These are phyloP conservation scores for Larimichthys crocea DNA, from an alignment of 2,113 vertebrate genomes.

Conservation along the genomic window DNA sequence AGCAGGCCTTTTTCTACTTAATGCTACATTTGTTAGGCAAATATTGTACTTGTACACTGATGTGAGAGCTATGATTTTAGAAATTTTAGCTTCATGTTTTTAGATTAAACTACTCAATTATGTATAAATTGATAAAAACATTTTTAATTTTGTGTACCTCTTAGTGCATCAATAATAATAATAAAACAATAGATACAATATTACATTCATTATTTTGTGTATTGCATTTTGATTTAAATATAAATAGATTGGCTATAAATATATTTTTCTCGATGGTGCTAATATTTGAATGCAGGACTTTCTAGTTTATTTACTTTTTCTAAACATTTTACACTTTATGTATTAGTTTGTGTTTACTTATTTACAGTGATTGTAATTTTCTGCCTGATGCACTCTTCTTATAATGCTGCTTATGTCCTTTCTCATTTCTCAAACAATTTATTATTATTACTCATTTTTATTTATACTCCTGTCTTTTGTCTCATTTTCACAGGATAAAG, in stretches of 20 bases:
- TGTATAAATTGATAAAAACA: too few relatives aligned
- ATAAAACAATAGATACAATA: neutral
- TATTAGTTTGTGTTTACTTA: neutral
- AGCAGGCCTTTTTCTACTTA: neutral
- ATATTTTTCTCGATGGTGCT: neutral
- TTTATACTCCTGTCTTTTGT: neutral
- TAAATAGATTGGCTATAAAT: too few relatives aligned
- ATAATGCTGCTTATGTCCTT: neutral
- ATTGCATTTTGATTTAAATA: neutral
- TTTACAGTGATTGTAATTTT: neutral
- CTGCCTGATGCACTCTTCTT: neutral
- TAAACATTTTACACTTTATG: too few relatives aligned
- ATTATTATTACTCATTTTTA: neutral
- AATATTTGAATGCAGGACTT: neutral
- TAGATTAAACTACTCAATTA: neutral
- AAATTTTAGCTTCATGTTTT: too few relatives aligned
- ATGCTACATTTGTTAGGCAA: neutral
- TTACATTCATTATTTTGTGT: neutral
- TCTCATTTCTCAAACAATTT: neutral
- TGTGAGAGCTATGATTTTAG: neutral
- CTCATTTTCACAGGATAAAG: constrained; percentile 41
- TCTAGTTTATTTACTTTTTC: neutral
- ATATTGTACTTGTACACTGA: neutral
- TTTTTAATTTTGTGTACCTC: neutral
- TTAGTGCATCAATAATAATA: neutral